Percentiles rank a stretch among this genome's conserved stretches.
Evolutionary conservation across 1,140 invertebrate genomes (phyloP).

Genomic region (Neodiprion fabricii): DNA sequence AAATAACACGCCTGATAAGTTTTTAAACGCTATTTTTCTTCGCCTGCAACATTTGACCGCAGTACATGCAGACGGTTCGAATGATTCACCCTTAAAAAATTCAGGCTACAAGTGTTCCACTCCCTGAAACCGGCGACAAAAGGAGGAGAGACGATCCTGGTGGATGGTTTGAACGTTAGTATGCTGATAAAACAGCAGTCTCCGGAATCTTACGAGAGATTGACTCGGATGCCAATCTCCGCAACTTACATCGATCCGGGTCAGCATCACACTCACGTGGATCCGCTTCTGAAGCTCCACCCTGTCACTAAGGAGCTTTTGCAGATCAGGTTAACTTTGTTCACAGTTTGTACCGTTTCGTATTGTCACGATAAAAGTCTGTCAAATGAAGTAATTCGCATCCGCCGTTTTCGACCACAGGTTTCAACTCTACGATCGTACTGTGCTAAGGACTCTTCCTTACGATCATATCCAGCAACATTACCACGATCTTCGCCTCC

Average conservation of each 20-base stretch:
- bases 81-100: no score
- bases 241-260: constrained; percentile 70
- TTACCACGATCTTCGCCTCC: constrained; percentile 66
- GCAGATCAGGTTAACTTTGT: constrained; percentile 60
- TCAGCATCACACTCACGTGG: constrained; percentile 61
- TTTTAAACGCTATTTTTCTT: no score
- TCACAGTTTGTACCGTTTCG: no score
- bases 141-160: constrained; percentile 73
- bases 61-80: no score
- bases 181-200: constrained; percentile 60
- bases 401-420: constrained; percentile 38
- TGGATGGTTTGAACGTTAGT: constrained; percentile 74
- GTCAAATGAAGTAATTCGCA: neutral
- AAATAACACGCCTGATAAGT: no score
- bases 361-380: neutral
- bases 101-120: constrained; percentile 73
- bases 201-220: constrained; percentile 64
- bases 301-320: constrained; percentile 57
- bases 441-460: constrained; percentile 64
- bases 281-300: constrained; percentile 64
- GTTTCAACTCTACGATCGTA: constrained; percentile 75
- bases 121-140: constrained; percentile 67
- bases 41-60: no score
- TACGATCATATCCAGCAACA: constrained; percentile 63
- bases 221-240: constrained; percentile 64